Conservation (phyloP, 2,113 vertebrate species). For the Sturnus vulgaris region DNA sequence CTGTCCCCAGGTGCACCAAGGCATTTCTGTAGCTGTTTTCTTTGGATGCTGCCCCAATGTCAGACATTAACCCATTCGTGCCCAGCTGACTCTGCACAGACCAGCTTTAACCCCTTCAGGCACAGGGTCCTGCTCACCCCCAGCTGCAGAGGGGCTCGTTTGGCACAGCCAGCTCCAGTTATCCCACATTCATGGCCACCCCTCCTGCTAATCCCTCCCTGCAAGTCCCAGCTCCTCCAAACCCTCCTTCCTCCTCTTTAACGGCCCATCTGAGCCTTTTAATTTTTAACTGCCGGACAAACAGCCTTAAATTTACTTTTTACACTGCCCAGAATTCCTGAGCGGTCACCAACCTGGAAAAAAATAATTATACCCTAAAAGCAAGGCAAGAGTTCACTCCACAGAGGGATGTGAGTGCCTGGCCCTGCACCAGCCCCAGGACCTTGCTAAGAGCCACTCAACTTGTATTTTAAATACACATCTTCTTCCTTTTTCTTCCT, state of each 20-base stretch:
- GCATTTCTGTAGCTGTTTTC: rapidly evolving
- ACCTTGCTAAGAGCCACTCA: background rate
- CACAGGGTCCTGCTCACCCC: background rate
- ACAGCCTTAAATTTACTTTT: background rate
- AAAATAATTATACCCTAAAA: background rate
- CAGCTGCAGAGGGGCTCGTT: background rate
- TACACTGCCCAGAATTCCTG: background rate
- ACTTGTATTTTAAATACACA: background rate
- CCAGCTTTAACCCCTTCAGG: background rate
- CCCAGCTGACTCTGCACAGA: background rate
- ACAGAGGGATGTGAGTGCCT: background rate
- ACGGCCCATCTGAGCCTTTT: background rate
- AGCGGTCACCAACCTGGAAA: background rate
- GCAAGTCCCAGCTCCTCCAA: rapidly evolving
- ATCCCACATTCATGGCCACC: rapidly evolving
- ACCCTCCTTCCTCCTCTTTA: background rate
- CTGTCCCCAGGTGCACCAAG: background rate
- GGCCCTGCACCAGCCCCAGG: background rate
- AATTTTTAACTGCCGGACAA: background rate
- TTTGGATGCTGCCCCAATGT: background rate
- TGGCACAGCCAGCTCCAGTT: background rate
- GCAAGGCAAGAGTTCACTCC: background rate
- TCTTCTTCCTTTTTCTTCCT: background rate
- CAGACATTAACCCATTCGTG: background rate
- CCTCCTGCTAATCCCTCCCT: background rate